Base-by-base conservation (phyloP, 2,113 vertebrate species). In the Heterotis niloticus region DNA sequence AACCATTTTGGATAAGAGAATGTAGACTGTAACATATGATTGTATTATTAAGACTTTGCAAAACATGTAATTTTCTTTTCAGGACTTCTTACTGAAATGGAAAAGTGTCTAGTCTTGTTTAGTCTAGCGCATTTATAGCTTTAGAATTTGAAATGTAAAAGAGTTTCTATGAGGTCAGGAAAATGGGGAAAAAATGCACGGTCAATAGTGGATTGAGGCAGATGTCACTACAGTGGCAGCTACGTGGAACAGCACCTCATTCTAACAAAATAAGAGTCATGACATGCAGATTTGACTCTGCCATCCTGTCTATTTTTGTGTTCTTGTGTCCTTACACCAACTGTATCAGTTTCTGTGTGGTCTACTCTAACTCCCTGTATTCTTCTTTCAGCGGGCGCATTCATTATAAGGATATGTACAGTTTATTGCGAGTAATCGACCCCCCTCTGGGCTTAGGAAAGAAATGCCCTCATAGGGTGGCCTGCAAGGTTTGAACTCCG, bases 331-430 rank as follows among this genome's bases (percentile, higher is more conserved):
- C 86, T 88, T 78, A 87, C 84, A 87, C 81, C 87, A 84, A 87
- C 90, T 86, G 86, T 90, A 82, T 90, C 87, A 87, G 87, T 90
- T 82, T 88, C 79, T 90, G 87, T 82, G 86, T 83, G 85, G 75
- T 89, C 87, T 89, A 89, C 92, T 94, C 94, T 96, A 96, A 96
- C 85, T 84, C 88, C 89, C 81, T 96, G 84, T 97, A 94, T 96
- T 97, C 94, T 97, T 95, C 92, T 96, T 96, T 90, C 96, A 97
- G 96, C 85, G 95, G 95, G 87, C 95, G 95, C 86, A 97, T 97
- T 95, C 96, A 96, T 94, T 96, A 96, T 96, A 97, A 97, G 95
- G 95, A 97, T 92, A 97, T 96, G 95, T 97, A 97, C 95, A 97
- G 95, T 97, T 96, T 97, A 96, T 96, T 97, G 84, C 94, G 96